Percentiles rank a stretch among this genome's conserved stretches.
phyloP scores from a whole-genome alignment of 2,113 vertebrate genomes.

The cattle (Bos taurus) region DNA sequence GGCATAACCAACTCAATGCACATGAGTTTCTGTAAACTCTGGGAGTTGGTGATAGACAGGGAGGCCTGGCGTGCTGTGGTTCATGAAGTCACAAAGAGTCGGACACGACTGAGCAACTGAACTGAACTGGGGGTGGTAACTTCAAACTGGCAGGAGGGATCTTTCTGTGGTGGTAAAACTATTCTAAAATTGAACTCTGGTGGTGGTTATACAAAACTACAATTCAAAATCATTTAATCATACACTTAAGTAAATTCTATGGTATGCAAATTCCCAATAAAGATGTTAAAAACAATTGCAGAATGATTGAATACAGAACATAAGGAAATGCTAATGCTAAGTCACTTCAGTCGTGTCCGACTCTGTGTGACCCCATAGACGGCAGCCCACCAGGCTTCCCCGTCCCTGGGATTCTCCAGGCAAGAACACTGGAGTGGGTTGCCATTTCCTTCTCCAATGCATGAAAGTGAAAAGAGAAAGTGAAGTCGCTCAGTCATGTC shows the following conservation, averaged over 20 bases:
- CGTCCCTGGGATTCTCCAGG: too few relatives aligned
- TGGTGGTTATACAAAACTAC: neutral
- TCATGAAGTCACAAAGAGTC: neutral
- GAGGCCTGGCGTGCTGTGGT: neutral
- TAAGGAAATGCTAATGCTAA: neutral
- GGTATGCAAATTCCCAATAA: neutral
- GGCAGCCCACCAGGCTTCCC: too few relatives aligned
- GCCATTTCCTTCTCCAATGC: too few relatives aligned
- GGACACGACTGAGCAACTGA: rapidly evolving
- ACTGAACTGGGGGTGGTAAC: neutral
- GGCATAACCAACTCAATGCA: neutral
- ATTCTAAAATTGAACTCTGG: neutral
- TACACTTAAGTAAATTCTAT: neutral
- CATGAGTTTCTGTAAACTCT: neutral
- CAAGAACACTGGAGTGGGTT: too few relatives aligned
- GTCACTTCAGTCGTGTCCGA: too few relatives aligned
- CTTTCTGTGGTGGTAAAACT: neutral
- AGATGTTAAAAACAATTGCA: neutral
- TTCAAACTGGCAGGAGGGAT: neutral
- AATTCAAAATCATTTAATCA: neutral
- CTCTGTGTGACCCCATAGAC: too few relatives aligned
- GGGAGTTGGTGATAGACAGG: neutral
- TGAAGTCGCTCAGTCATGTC: too few relatives aligned
- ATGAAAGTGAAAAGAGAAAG: too few relatives aligned
- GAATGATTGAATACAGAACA: neutral